Base-by-base conservation (phyloP, 2,888 invertebrate genomes). In the Xylophagus ater region DNA sequence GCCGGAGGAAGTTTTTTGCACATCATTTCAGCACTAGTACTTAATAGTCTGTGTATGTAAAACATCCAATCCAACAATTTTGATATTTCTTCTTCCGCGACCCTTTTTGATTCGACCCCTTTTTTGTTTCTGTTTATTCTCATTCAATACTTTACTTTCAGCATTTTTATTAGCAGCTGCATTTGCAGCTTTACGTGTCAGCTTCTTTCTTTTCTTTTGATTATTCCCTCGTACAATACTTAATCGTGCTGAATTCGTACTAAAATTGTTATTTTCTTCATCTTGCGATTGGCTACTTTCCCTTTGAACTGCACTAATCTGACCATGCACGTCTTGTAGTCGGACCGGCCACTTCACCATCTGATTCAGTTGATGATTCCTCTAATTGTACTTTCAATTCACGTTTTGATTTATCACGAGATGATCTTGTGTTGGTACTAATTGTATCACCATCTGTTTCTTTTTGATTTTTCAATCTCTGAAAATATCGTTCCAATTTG, bases 401-500 rank as follows among this genome's bases (percentile, higher is more conserved):
- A 31, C 71, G 59, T 44, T 69, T 68, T 4, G 68, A 66, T 46
- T 68, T 62, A 36, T 72, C 70, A 13, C 66, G 54, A 19, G 58
- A 55, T 30, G 58, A 54, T 25, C 65, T 46, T 12, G 54, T 44
- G 31, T 45, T 47, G 18, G 51, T 23, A 30, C 57, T 57, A 47
- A 59, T 43, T 19, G 41, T 53, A 49, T 63, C 57, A 45, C 58
- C 55, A 51, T 57, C 56, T 41, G 56, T 78, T 64, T 76, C 73
- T 70, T 82, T 84, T 57, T 85, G 85, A 66, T 88, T 90, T 72
- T 90, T 92, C 68, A 90, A 73, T 66, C 87, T 80, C 70, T 88
- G 87, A 72, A 94, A 94, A 70, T 94, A 94, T 66, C 90, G 81
- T 73, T 94, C 94, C 68, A 89, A 71, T 72, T 90, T 93, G 53